Evolutionary conservation across 2,888 invertebrate species (phyloP).

Genomic region (Apodemia hepburni): DNA sequence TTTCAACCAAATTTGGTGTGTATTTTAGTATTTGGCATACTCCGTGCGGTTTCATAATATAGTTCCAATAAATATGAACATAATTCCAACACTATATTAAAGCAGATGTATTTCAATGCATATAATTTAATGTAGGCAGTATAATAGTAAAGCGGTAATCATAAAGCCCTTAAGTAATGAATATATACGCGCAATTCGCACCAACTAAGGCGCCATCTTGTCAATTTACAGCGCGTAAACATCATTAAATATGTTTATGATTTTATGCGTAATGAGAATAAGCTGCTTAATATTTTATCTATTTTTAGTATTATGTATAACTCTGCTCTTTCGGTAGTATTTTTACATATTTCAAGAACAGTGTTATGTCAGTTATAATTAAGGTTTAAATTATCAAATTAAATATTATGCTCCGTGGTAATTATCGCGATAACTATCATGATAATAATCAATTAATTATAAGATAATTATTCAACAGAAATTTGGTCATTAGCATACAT

Average conservation of each 20-base stretch:
- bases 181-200: constrained; percentile 20
- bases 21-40: no score
- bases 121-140: neutral
- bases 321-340: neutral
- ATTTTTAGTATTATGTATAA: neutral
- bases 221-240: constrained; percentile 21
- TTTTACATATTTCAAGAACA: neutral
- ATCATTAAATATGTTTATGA: constrained; percentile 18
- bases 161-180: constrained; percentile 18
- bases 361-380: no score
- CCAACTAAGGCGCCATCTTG: constrained; percentile 24
- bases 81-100: neutral
- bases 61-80: neutral
- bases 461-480: no score
- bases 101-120: neutral
- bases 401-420: no score
- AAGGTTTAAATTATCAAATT: no score
- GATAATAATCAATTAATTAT: no score
- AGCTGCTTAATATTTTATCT: neutral
- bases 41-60: no score
- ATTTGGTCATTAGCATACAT: no score
- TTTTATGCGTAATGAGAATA: constrained; percentile 5
- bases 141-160: neutral
- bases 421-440: no score
- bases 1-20: no score